These are phyloP conservation scores for Tiaroga cobitis DNA, from an alignment of 2,797 vertebrate genomes.

Conservation along the genomic window DNA sequence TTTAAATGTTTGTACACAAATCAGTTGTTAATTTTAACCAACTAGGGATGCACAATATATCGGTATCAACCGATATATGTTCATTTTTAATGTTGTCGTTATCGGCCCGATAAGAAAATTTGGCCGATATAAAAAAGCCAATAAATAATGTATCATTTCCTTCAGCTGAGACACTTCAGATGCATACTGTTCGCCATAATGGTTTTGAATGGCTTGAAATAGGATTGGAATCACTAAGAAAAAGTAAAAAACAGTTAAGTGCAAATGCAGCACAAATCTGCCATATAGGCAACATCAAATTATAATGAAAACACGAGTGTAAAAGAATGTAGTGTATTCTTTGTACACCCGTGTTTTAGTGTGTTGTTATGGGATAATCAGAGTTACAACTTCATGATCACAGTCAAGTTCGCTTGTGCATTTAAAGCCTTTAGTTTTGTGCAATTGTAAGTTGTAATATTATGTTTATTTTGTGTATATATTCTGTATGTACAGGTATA, in stretches of 20 bases:
- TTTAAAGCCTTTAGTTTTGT: too few relatives aligned
- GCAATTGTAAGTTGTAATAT: too few relatives aligned
- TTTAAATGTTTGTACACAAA: neutral
- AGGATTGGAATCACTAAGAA: neutral
- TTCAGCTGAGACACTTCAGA: neutral
- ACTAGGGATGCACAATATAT: neutral
- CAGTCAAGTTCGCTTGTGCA: too few relatives aligned
- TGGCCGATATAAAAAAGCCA: neutral
- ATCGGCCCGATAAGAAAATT: neutral
- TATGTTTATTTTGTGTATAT: too few relatives aligned
- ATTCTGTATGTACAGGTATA: too few relatives aligned
- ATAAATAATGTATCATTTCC: neutral
- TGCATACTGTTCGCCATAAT: too few relatives aligned
- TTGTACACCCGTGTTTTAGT: neutral
- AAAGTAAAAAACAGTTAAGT: neutral
- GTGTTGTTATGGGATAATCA: too few relatives aligned
- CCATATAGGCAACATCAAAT: neutral
- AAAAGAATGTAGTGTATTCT: neutral
- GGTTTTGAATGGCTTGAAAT: neutral
- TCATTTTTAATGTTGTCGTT: neutral
- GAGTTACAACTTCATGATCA: too few relatives aligned
- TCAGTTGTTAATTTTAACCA: neutral
- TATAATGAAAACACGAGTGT: neutral
- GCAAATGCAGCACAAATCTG: neutral
- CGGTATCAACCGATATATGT: neutral